Evolutionary conservation across 1,140 invertebrate species (phyloP), one percentile per base, ranked within the genome.

Genomic region (Achatina immaculata): DNA sequence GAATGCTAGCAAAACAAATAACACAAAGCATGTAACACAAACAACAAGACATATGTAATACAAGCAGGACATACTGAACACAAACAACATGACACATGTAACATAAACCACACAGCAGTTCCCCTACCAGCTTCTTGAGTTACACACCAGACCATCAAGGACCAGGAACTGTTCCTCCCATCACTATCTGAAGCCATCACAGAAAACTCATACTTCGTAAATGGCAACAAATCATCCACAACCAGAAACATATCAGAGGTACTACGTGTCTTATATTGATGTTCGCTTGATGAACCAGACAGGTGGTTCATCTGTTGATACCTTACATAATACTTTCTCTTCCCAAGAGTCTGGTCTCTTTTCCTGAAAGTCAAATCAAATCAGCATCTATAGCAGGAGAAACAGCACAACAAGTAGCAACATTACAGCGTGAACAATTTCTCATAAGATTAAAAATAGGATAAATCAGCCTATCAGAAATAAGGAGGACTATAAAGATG

Each of bases 241-340:
- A 66, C 14, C 38, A 78, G 3, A 28, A 0, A 40, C 0, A 68
- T 58, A 14, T 77, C 48, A 21, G 36, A 55, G 45, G 74, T 72
- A 45, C 72, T 62, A 9, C 24, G 66, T 16, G 43, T 78, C 34
- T 77, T 45, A 34, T 78, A 81, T n/a, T 78, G 71, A 16, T 73
- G 24, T 21, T 19, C 24, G 31, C 43, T 11, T 45, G 28, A 38
- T n/a, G 74, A 62, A 51, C 48, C 38, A 66, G 73, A 69, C 28
- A 81, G 62, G 36, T 81, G 80, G 42, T 71, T 81, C 36, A 81
- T 36, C 51, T 78, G 81, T 40, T 69, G 69, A 71, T 78, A 82
- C 34, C 81, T 76, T n/a, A 82, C 34, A 1, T 68, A 73, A 71
- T 82, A 82, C 19, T 62, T 38, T 51, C 45, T 40, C 36, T 72